Percentiles rank a stretch among this genome's conserved stretches.
phyloP scores from a whole-genome alignment of 53 echinoderm and acorn worm species.

The Luidia sarsii region DNA sequence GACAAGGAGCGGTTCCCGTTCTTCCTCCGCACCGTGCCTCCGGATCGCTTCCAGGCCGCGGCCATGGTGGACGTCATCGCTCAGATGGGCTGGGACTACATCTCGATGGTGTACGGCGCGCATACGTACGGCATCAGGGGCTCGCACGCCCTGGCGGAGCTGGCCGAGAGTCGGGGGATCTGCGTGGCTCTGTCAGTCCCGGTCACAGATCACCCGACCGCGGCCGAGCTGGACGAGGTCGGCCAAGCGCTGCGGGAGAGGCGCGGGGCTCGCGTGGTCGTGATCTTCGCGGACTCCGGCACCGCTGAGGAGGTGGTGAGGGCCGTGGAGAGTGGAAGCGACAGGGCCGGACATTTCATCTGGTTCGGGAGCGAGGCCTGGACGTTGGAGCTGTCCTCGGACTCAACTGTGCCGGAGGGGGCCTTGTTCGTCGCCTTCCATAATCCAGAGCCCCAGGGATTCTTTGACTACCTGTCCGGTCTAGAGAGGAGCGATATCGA shows the following conservation, averaged over 20 bases:
- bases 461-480: background rate
- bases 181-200: slow-evolving; percentile 38
- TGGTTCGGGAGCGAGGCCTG: slow-evolving; percentile 42
- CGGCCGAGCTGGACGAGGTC: slow-evolving; percentile 2
- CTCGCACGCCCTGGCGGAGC: slow-evolving; percentile 19
- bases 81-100: slow-evolving; percentile 45
- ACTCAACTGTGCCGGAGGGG: background rate
- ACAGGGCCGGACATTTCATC: background rate
- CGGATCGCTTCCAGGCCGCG: slow-evolving; percentile 40
- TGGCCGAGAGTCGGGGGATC: slow-evolving; percentile 26
- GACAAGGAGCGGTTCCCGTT: slow-evolving; percentile 44
- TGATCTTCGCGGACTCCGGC: slow-evolving; percentile 18
- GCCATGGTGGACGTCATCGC: slow-evolving; percentile 48
- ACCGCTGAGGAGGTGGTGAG: background rate
- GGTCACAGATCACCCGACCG: background rate
- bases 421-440: slow-evolving; percentile 4
- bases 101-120: slow-evolving; percentile 32
- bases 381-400: background rate
- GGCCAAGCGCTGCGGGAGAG: background rate
- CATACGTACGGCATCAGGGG: slow-evolving; percentile 46
- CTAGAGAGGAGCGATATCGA: background rate
- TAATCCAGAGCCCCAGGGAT: slow-evolving; percentile 3
- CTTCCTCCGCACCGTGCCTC: slow-evolving; percentile 56
- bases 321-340: background rate
- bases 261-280: slow-evolving; percentile 19